phyloP scores from a whole-genome alignment of 2,888 invertebrate species.

The Nomada fucata region DNA sequence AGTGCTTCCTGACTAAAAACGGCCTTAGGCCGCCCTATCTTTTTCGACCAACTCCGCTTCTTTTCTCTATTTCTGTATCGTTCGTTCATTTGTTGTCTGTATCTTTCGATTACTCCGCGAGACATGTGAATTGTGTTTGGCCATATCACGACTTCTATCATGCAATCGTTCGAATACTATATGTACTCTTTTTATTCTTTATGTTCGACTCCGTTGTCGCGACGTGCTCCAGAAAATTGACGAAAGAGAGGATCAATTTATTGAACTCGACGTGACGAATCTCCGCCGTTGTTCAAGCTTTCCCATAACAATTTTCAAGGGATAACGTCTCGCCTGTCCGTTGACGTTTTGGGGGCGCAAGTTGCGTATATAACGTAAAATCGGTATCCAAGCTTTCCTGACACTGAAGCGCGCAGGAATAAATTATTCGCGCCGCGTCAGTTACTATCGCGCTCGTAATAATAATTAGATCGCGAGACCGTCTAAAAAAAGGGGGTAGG shows the following conservation, averaged over 20 bases:
- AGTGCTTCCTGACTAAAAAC: conserved; percentile 54
- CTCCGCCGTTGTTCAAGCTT: background rate
- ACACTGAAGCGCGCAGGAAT: no score
- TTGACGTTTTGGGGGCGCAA: no score
- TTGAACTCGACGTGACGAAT: background rate
- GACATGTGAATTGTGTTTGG: conserved; percentile 60
- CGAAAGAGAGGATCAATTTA: conserved; percentile 19
- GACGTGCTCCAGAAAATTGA: conserved; percentile 10
- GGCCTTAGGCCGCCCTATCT: conserved; percentile 54
- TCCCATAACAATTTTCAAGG: no score
- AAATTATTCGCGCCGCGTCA: no score
- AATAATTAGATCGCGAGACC: no score
- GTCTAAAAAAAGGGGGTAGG: no score
- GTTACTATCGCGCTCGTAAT: no score
- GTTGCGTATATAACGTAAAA: no score
- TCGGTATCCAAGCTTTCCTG: background rate
- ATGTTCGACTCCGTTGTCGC: background rate
- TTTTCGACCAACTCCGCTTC: conserved; percentile 52
- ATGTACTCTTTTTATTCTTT: background rate
- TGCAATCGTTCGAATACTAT: conserved; percentile 46
- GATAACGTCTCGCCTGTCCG: no score
- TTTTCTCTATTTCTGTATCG: conserved; percentile 55
- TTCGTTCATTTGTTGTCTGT: conserved; percentile 55
- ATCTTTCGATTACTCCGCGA: conserved; percentile 50
- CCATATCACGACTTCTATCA: conserved; percentile 66